Conservation (phyloP, 2,797 vertebrate species). For the Acridotheres tristis region DNA sequence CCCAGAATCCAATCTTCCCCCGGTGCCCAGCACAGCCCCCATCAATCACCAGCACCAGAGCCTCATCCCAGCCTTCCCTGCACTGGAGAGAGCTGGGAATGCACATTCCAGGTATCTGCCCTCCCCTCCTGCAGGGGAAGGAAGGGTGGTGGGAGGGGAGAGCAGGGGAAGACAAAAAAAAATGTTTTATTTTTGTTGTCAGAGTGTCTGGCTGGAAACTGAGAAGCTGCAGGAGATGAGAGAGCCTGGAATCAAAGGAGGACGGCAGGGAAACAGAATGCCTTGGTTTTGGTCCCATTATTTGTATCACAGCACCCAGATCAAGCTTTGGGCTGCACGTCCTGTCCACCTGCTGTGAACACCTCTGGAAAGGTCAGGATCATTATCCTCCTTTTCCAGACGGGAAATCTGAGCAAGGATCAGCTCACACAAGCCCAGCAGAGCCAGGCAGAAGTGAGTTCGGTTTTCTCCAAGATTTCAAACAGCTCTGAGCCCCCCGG, state of each 20-base stretch:
- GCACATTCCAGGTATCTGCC: neutral
- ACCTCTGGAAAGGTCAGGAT: neutral
- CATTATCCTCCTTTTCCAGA: neutral
- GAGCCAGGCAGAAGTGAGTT: neutral
- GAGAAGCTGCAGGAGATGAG: neutral
- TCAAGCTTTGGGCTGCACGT: neutral
- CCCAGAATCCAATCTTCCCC: slow-evolving; percentile 50
- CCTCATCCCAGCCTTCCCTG: neutral
- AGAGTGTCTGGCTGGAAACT: neutral
- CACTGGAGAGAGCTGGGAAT: neutral
- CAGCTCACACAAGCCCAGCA: neutral
- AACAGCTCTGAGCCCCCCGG: rapidly evolving
- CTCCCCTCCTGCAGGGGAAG: neutral
- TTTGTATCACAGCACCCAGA: neutral
- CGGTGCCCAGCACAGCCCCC: neutral
- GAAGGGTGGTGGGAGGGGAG: neutral
- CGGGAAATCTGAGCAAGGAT: neutral
- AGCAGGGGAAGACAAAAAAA: neutral
- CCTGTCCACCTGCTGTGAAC: neutral
- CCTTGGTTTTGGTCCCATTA: neutral
- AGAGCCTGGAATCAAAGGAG: neutral
- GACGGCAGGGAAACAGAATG: neutral
- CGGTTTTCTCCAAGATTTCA: neutral
- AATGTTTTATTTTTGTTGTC: slow-evolving; percentile 18
- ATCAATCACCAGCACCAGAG: slow-evolving; percentile 26